phyloP scores from a whole-genome alignment of 2,797 vertebrate genomes.

The Spatula clypeata region DNA sequence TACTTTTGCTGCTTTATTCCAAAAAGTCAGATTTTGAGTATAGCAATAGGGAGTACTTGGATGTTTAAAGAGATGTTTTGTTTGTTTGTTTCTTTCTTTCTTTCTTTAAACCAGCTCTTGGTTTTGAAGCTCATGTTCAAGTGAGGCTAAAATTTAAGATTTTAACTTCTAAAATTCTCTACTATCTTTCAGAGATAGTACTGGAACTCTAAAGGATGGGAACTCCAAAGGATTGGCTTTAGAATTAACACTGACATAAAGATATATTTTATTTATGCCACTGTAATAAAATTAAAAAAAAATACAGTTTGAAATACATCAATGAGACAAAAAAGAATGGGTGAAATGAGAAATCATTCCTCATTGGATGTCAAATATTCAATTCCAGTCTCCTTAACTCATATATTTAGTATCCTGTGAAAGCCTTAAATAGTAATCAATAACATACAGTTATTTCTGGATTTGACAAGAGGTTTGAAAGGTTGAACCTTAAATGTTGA shows the following conservation, averaged over 20 bases:
- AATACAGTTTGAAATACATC: constrained; percentile 14
- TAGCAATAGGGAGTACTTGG: not conserved
- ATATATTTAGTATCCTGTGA: not conserved
- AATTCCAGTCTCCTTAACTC: not conserved
- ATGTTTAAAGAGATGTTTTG: not conserved
- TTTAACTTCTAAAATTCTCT: not conserved
- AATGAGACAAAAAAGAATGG: not conserved
- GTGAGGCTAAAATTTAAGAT: not conserved
- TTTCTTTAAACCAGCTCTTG: not conserved
- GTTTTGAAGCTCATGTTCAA: not conserved
- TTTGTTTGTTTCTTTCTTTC: not conserved
- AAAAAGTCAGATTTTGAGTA: not conserved
- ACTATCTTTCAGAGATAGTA: not conserved
- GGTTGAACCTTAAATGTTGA: not conserved
- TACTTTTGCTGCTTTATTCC: not conserved
- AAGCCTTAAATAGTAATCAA: not conserved
- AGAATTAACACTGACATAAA: not conserved
- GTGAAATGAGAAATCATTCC: not conserved
- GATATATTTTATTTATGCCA: not conserved
- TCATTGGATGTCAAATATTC: not conserved
- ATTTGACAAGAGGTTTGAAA: not conserved
- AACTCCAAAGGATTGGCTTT: not conserved
- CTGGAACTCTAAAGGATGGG: not conserved
- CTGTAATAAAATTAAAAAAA: constrained; percentile 7
- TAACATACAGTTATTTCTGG: not conserved